Base-by-base conservation (phyloP, 2,797 vertebrate genomes). In the Parambassis ranga region DNA sequence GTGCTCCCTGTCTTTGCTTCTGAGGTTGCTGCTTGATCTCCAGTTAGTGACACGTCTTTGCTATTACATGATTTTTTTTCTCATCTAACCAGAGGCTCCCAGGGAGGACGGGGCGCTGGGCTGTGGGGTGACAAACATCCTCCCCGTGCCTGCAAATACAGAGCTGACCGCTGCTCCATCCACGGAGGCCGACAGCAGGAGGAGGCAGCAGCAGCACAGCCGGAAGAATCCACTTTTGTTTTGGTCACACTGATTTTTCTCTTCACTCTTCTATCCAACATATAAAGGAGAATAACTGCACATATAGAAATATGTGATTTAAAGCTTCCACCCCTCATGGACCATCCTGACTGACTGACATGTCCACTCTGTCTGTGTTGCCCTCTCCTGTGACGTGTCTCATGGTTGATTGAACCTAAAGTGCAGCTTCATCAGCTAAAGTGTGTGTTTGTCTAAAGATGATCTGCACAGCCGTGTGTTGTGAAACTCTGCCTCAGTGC, bases 371-470 rank as follows among this genome's bases (percentile, higher is more conserved):
- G 38, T 49, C 42, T 26, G 38, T 28, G 31, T 37, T 62, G 35
- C 20, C 51, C 69, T 69, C 65, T 66, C 32, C 62, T 42, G 60
- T 2, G 24, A 30, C n/a, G 49, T 60, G 35, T 46, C 15, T 32
- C 49, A n/a, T 4, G 10, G 30, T 33, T 65, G 58, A 69, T 56
- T 62, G 18, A 63, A 60, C 60, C 61, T 41, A 46, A 71, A 65
- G 65, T 49, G 62, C 62, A 49, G 42, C 28, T 38, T 46, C 41
- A 62, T 28, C 49, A 33, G 16, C 36, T 46, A 14, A 75, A 58
- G 48, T 32, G 46, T 36, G 13, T 61, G 59, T 73, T 65, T 78
- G 60, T 61, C 71, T 65, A 33, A n/a, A 47, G 19, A 76, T 71
- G 59, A 66, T 51, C 46, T 72, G 42, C 22, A 10, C 19, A 32